A percentile compares a stretch with the other conserved stretches of the same genome.
Conservation (phyloP, 2,888 invertebrate genomes). For the Lasioglossum lativentre region DNA sequence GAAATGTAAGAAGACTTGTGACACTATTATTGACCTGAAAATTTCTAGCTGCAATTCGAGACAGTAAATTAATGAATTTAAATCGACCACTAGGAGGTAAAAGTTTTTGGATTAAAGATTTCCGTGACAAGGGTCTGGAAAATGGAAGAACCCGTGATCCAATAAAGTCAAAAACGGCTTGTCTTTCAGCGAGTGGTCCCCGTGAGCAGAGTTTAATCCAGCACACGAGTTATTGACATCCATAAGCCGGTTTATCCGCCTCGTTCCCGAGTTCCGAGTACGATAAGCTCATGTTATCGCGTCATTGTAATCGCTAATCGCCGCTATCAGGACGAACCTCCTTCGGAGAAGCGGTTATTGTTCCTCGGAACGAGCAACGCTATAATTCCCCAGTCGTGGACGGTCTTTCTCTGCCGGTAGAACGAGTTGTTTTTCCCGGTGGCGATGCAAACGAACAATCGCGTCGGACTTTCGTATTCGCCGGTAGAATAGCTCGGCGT, state of each 20-base stretch:
- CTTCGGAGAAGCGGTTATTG: constrained; percentile 18
- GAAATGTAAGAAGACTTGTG: too few species aligned
- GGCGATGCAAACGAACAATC: not conserved
- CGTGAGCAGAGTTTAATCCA: not conserved
- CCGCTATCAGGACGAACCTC: not conserved
- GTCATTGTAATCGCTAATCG: constrained; percentile 32
- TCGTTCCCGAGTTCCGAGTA: constrained; percentile 16
- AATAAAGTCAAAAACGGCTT: not conserved
- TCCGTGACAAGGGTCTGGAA: not conserved
- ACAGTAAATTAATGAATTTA: not conserved
- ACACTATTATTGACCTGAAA: too few species aligned
- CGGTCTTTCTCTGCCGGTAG: not conserved
- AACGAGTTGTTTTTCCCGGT: not conserved
- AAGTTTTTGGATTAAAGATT: too few species aligned
- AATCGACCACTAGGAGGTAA: not conserved
- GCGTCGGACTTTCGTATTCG: constrained; percentile 12
- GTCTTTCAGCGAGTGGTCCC: not conserved
- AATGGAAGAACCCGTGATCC: not conserved
- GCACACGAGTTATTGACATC: constrained; percentile 36
- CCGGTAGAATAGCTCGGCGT: not conserved
- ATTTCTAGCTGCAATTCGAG: too few species aligned
- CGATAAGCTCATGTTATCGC: constrained; percentile 29
- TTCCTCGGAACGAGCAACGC: not conserved
- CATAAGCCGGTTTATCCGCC: constrained; percentile 32
- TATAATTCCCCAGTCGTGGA: constrained; percentile 17